Evolutionary conservation across 2,113 vertebrate genomes (phyloP).

Genomic region (Vimba vimba): DNA sequence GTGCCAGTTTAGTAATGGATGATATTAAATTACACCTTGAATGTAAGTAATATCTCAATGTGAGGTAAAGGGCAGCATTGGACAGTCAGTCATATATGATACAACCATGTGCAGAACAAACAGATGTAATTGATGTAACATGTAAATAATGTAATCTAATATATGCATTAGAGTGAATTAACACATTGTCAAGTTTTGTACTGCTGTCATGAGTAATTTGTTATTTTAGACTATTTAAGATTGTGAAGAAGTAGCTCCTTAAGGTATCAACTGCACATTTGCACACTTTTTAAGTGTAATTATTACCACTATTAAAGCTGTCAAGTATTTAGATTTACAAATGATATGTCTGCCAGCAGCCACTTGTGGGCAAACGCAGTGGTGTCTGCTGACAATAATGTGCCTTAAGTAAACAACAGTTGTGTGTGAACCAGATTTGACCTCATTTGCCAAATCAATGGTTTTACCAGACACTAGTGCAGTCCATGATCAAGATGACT

Average conservation of each 20-base stretch:
- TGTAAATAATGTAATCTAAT: neutral
- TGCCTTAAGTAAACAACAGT: slow-evolving; percentile 30
- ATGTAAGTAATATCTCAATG: slow-evolving; percentile 42
- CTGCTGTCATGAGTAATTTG: too few species aligned
- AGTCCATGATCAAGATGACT: slow-evolving; percentile 41
- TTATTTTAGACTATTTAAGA: neutral
- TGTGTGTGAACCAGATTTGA: slow-evolving; percentile 43
- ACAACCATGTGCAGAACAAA: neutral
- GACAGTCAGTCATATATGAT: neutral
- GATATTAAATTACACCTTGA: slow-evolving; percentile 33
- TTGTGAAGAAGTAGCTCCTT: neutral
- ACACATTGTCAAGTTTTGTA: neutral
- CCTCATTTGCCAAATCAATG: slow-evolving; percentile 45
- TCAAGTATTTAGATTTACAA: neutral
- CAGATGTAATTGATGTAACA: neutral
- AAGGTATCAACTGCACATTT: neutral
- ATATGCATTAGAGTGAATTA: neutral
- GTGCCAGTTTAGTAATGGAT: neutral
- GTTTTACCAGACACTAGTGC: slow-evolving; percentile 40
- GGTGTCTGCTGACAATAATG: slow-evolving; percentile 7
- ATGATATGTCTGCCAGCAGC: neutral
- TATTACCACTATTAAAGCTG: neutral
- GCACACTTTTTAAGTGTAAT: neutral
- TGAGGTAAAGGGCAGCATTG: neutral
- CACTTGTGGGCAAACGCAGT: neutral